A percentile compares a stretch with the other conserved stretches of the same genome.
Evolutionary conservation across 2,797 vertebrate species (phyloP).

Genomic region (Botia almorhae): DNA sequence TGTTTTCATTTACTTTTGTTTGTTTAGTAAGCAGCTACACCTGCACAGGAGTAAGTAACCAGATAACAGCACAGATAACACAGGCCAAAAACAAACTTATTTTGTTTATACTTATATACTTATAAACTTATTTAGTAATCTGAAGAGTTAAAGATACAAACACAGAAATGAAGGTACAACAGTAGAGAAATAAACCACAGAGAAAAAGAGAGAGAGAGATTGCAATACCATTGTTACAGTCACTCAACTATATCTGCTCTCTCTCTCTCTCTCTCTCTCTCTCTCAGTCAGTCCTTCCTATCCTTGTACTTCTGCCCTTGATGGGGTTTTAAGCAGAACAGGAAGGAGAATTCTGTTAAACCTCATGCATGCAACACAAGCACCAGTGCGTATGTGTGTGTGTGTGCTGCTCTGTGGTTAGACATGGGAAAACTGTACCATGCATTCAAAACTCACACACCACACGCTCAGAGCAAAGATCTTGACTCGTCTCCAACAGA

Average conservation of each 20-base stretch:
- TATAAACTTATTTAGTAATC: background rate
- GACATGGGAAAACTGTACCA: background rate
- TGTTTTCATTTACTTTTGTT: background rate
- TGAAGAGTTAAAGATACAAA: background rate
- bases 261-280: no score
- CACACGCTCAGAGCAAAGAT: conserved; percentile 8
- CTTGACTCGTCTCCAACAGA: conserved; percentile 11
- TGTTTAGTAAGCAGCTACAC: background rate
- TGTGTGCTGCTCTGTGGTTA: background rate
- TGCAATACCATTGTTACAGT: conserved; percentile 20
- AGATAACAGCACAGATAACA: background rate
- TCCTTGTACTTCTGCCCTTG: background rate
- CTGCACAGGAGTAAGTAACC: background rate
- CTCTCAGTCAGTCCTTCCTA: background rate
- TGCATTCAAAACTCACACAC: background rate
- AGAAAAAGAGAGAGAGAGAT: background rate
- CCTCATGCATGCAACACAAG: background rate
- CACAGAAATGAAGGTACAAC: background rate
- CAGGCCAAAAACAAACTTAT: background rate
- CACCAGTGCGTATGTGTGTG: background rate
- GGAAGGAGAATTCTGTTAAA: conserved; percentile 11
- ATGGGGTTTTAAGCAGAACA: background rate
- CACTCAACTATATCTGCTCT: background rate
- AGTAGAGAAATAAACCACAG: background rate
- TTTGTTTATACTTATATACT: background rate